These are phyloP conservation scores for Periophthalmus modestus DNA, from an alignment of 2,113 vertebrate genomes.

Conservation along the genomic window DNA sequence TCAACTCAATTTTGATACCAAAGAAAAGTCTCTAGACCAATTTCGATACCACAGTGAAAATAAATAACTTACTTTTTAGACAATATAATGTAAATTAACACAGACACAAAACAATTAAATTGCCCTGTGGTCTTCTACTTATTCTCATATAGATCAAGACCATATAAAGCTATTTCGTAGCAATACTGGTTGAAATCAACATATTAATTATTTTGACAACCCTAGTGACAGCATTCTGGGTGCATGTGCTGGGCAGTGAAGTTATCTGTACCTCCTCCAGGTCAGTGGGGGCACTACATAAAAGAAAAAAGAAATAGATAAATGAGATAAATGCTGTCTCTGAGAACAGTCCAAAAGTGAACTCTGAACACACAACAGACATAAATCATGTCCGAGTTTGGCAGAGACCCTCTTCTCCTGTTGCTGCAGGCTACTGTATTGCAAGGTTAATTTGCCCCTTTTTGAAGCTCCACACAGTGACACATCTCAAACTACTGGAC, in stretches of 20 bases:
- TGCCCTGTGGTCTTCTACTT: no score
- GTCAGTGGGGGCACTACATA: slow-evolving; percentile 30
- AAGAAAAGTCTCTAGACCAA: no score
- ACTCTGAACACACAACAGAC: slow-evolving; percentile 13
- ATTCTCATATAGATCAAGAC: no score
- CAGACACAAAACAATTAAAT: no score
- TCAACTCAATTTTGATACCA: no score
- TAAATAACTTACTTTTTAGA: no score
- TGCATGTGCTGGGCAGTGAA: neutral
- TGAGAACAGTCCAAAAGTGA: slow-evolving; percentile 31
- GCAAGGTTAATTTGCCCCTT: slow-evolving; percentile 52
- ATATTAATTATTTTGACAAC: no score
- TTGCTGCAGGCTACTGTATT: slow-evolving; percentile 15
- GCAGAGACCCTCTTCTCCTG: slow-evolving; percentile 42
- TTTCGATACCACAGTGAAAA: no score
- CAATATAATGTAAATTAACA: no score
- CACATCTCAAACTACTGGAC: slow-evolving; percentile 1
- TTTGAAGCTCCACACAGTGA: slow-evolving; percentile 20
- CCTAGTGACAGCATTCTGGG: neutral
- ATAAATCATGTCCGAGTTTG: slow-evolving; percentile 8
- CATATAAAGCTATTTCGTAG: no score
- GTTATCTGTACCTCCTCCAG: slow-evolving; percentile 56
- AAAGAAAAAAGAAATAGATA: slow-evolving; percentile 20
- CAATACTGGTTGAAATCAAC: no score
- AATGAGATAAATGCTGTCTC: slow-evolving; percentile 58